Evolutionary conservation across 1,140 invertebrate genomes (phyloP), one percentile per base, ranked within the genome.

Genomic region (Portunus trituberculatus): DNA sequence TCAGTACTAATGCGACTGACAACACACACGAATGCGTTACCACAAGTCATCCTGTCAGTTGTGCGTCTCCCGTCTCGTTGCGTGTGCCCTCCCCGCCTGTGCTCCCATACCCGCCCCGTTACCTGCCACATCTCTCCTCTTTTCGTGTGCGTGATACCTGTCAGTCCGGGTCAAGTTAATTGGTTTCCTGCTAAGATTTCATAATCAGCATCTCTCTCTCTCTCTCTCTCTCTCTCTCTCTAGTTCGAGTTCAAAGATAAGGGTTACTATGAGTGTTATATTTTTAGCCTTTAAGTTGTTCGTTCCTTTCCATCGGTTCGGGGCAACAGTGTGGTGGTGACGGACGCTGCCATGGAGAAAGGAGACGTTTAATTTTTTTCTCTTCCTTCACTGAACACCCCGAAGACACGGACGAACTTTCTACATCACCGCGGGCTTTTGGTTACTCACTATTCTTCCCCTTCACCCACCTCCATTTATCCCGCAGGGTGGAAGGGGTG

Each of bases 331-430:
- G 52, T 76, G 25, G 67, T n/a, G 67, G 67, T 8, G 67, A 76
- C 67, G 12, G 67, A 76, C 67, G 67, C 67, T n/a, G 67, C 67
- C 67, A 76, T n/a, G 67, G 67, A n/a, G 67, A 76, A 76, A n/a
- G 67, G 67, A 76, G 67, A n/a, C 67, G 12, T 76, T 76, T n/a
- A n/a, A n/a, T 76, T 76, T 76, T 59, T 59, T 59, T 39, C 39
- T 39, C 39, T 39, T n/a, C 67, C 67, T n/a, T 76, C 67, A n/a
- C 6, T 8, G n/a, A 76, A n/a, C 67, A 76, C 20, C 67, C 67
- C 25, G 20, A 76, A 76, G 67, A 76, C 67, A 76, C 67, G 67
- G 67, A 76, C 67, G 67, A 76, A 76, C 67, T 76, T 76, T 76
- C 67, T 76, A 76, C 67, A 12, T 76, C 25, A 8, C 67, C 67